Evolutionary conservation across 2,113 vertebrate species (phyloP).

Genomic region (Trematocara macrostoma): DNA sequence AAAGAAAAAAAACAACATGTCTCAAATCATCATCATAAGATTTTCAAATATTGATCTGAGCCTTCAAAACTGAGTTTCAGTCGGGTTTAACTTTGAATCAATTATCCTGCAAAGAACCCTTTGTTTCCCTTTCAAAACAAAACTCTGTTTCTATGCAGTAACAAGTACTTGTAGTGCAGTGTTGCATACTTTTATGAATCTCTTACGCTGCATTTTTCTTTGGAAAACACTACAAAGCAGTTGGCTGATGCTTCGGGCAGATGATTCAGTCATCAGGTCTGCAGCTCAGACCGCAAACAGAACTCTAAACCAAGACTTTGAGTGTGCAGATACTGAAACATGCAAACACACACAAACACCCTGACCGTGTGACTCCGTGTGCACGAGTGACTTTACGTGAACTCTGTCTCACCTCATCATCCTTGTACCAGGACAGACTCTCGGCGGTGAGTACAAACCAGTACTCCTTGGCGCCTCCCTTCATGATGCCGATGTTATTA

Average conservation of each 20-base stretch:
- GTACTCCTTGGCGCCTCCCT: conserved; percentile 96
- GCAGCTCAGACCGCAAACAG: background rate
- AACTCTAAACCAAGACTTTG: background rate
- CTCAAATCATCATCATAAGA: background rate
- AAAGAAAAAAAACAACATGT: background rate
- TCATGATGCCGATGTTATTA: conserved; percentile 99
- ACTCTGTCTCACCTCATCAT: conserved; percentile 86
- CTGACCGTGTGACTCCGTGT: background rate
- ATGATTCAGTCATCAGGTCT: background rate
- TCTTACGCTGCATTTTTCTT: background rate
- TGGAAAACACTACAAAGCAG: background rate
- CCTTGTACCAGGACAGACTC: conserved; percentile 98
- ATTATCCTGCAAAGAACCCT: background rate
- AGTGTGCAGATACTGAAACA: background rate
- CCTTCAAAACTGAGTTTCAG: background rate
- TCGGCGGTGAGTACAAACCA: conserved; percentile 97
- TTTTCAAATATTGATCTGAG: background rate
- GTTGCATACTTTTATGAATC: background rate
- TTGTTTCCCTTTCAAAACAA: background rate
- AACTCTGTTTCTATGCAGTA: background rate
- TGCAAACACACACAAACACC: background rate
- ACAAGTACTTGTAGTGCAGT: background rate
- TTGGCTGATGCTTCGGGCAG: background rate
- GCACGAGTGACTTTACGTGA: background rate
- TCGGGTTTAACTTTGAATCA: background rate